Base-by-base conservation (phyloP, 64 coral and sea anemone genomes). In the Astreopora myriophthalma region DNA sequence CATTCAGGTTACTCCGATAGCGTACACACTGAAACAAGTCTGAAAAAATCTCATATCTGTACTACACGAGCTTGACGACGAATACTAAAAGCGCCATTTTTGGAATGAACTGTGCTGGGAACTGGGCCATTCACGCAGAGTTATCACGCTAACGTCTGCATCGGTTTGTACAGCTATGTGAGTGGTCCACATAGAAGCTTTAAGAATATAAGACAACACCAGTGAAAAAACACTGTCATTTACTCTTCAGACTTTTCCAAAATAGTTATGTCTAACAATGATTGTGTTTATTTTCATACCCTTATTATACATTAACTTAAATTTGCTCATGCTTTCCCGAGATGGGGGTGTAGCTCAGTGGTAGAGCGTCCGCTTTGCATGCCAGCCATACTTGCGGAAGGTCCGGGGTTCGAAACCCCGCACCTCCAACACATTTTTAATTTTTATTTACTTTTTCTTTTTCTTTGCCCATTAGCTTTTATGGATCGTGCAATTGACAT, bases 341-440 rank as follows among this genome's bases (percentile, higher is more conserved):
- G 13, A 13, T 10, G 79, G 79, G 79, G 79, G 22, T 83, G 79
- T 83, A 83, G 79, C 79, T 83, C 79, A 83, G 79, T 83, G 79
- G 79, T 83, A 83, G 79, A 83, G 79, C 79, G 79, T 83, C 79
- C 79, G 52, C 52, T 58, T 58, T 58, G 52, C 52, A 58, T 58
- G 40, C 40, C 34, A 27, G 85, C 85, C 73, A 73, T 88, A 67
- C 85, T 57, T 88, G 86, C 86, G 86, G 71, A 73, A 88, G 86
- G 86, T 35, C 86, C 86, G 86, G 86, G 86, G 86, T 88, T 88
- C 86, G 86, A 88, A 34, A 74, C 86, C 86, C 86, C 86, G 86
- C 86, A 88, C 22, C 86, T 88, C 86, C 86, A 88, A n/a, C 11
- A 46, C 11, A 69, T 52, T 75, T 88, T 88, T 75, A 14, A 0